Base-by-base conservation (phyloP, 2,797 vertebrate species). In the Falco novaeseelandiae region DNA sequence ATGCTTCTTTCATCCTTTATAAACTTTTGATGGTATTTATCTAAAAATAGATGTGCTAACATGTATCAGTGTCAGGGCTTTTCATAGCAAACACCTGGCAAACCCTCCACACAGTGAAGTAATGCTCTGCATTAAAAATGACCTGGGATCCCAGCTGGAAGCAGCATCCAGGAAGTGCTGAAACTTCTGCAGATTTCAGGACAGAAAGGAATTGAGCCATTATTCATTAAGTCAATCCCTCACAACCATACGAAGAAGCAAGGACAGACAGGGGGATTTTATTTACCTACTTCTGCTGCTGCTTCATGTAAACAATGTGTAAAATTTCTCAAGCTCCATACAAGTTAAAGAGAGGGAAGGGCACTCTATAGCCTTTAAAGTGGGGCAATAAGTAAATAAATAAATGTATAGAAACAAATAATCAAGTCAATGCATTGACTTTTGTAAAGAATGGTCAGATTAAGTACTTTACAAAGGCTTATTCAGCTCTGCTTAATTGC, bases 401-500 rank as follows among this genome's bases (percentile, higher is more conserved):
- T 48, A 81, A 76, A 57, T 36, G 62, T 90, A 67, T 55, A 81
- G 77, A 81, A 96, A 86, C 48, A 96, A 96, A 94, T 87, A 93
- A 79, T 72, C 38, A 91, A 96, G 32, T 15, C 12, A 63, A 72
- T 74, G 42, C 70, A 81, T 91, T 88, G 91, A 69, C 51, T 91
- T 82, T 67, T 83, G 55, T 81, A 79, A 10, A 89, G 52, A 94
- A 95, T 40, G 48, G 72, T 95, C 88, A 95, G 81, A 72, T 79
- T 90, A 88, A 96, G 44, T 46, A 86, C 82, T 94, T 87, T 82
- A 67, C 27, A 97, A 83, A 96, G 89, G 66, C 44, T 88, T 84
- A 90, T 93, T 85, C 92, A 91, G 54, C 19, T 72, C 48, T 87
- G 82, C 95, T 93, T 95, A 97, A 95, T 91, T 95, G 93, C 74